A percentile compares a stretch with the other conserved stretches of the same genome.
phyloP scores from a whole-genome alignment of 2,888 invertebrate species.

The Scaptomyza tumidula region DNA sequence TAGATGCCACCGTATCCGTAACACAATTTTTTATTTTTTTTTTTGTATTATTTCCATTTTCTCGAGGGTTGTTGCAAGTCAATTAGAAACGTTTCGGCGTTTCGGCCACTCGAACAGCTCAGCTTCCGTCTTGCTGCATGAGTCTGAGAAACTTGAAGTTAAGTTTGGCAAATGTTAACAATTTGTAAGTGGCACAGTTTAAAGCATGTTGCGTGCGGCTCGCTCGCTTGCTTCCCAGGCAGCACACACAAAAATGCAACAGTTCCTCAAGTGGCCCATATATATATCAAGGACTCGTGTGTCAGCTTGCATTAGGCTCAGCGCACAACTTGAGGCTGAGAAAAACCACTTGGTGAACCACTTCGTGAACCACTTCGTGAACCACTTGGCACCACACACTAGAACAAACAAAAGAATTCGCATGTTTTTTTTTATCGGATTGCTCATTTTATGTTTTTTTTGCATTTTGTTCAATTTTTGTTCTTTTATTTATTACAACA shows the following conservation, averaged over 20 bases:
- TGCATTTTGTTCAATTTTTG: slow-evolving; percentile 36
- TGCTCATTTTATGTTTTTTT: slow-evolving; percentile 44
- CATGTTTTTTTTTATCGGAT: slow-evolving; percentile 30
- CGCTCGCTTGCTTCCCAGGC: slow-evolving; percentile 53
- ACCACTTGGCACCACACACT: slow-evolving; percentile 22
- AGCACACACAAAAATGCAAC: slow-evolving; percentile 58
- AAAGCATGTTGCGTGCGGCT: slow-evolving; percentile 37
- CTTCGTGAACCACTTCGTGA: slow-evolving; percentile 14
- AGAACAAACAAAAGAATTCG: slow-evolving; percentile 33
- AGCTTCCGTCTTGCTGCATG: slow-evolving; percentile 24
- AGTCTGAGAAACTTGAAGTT: slow-evolving; percentile 14
- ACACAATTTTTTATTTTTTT: not conserved
- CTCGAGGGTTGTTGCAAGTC: slow-evolving; percentile 64
- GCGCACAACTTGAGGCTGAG: slow-evolving; percentile 26
- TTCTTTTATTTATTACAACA: slow-evolving; percentile 64
- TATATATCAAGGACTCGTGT: slow-evolving; percentile 58
- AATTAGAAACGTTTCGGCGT: slow-evolving; percentile 71
- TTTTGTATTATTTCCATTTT: not conserved
- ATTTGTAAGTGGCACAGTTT: slow-evolving; percentile 74
- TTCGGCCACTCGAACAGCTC: slow-evolving; percentile 48
- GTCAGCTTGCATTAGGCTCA: slow-evolving; percentile 74
- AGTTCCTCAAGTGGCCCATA: slow-evolving; percentile 61
- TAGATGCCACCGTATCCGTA: slow-evolving; percentile 15
- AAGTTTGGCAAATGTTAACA: slow-evolving; percentile 68
- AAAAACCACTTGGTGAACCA: not conserved